Evolutionary conservation across 2,888 invertebrate species (phyloP).

Genomic region (Malacosoma neustria): DNA sequence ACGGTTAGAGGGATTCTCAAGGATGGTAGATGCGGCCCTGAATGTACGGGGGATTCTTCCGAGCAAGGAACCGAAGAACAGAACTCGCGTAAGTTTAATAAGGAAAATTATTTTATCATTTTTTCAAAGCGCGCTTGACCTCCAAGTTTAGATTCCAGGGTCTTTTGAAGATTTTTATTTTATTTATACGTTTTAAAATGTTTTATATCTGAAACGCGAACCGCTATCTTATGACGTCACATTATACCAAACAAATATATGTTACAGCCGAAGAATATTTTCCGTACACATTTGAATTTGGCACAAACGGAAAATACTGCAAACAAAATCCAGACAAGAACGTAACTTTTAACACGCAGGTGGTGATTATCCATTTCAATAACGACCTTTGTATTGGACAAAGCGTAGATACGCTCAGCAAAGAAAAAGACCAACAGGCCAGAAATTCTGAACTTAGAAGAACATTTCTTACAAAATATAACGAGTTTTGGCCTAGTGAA

Average conservation of each 20-base stretch:
- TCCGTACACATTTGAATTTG: conserved; percentile 47
- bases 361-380: conserved; percentile 78
- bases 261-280: conserved; percentile 37
- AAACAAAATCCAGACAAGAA: conserved; percentile 58
- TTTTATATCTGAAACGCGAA: no score
- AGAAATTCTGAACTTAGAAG: conserved; percentile 77
- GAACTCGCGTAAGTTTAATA: conserved; percentile 1
- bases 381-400: conserved; percentile 70
- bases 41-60: conserved; percentile 60
- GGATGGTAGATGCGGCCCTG: conserved; percentile 56
- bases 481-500: conserved; percentile 63
- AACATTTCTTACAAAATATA: conserved; percentile 66
- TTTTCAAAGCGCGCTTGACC: no score
- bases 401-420: conserved; percentile 76
- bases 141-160: no score
- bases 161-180: no score
- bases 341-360: conserved; percentile 71
- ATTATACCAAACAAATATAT: no score
- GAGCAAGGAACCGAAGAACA: conserved; percentile 39
- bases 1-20: conserved; percentile 61
- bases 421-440: conserved; percentile 78
- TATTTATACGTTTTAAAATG: no score
- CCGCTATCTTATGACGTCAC: no score
- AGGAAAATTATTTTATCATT: no score
- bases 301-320: conserved; percentile 37